Evolutionary conservation across 2,888 invertebrate genomes (phyloP), one percentile per base, ranked within the genome.

Genomic region (Panorpa germanica): DNA sequence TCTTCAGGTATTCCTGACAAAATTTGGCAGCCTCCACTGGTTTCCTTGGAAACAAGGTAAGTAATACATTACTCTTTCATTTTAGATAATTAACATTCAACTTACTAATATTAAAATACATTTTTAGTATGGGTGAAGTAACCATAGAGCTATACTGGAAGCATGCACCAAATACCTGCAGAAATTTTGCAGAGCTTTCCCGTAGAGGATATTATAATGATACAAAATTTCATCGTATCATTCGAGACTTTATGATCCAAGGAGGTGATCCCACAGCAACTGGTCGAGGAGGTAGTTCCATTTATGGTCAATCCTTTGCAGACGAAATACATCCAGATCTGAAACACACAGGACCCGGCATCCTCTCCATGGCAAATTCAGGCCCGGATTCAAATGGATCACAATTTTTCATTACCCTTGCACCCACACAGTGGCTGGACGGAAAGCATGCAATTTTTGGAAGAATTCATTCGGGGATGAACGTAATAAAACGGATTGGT

Each of bases 391-490:
- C 86, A 5, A 98, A 99, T 53, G 95, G 95, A 3, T 93, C 91
- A 17, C 98, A 99, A 52, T 99, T 99, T 59, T 99, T 96, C 45
- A 85, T 98, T 27, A 93, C 95, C 0, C 55, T 98, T 35, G 91
- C 82, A 1, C 93, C 96, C 2, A 88, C 93, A 1, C 93, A 95
- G 45, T 96, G 96, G 91, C 60, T 98, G 20, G 96, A 98, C 59
- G 83, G 88, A 8, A 95, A 95, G 51, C 96, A 99, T 54, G 69
- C 93, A 3, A 91, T 99, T 47, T 98, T 98, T 57, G 98, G 85
- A 41, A 64, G 95, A 39, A 64, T 95, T 5, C 65, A 75, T 44
- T 63, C 69, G 31, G 95, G 95, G 2, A 90, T 95, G 83, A 63
- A 71, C 39, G 83, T 86, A 19, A 76, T 95, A 0, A 83, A 90